phyloP scores from a whole-genome alignment of 2,888 invertebrate genomes.

The Drosophila kokeensis region DNA sequence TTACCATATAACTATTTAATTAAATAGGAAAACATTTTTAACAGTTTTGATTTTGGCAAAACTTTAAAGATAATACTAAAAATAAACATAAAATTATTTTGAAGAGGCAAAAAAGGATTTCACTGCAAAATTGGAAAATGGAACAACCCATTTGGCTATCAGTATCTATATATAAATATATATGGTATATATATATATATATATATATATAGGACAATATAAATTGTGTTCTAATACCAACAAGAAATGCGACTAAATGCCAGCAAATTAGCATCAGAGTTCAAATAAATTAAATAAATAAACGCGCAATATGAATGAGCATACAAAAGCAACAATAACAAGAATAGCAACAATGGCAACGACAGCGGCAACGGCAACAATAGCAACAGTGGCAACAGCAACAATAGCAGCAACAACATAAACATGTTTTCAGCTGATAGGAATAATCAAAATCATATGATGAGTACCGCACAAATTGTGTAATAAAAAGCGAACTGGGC shows the following conservation, averaged over 20 bases:
- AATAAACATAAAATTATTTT: background rate
- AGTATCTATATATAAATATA: background rate
- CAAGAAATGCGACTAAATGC: constrained; percentile 55
- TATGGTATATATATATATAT: background rate
- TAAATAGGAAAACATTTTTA: background rate
- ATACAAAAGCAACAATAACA: constrained; percentile 30
- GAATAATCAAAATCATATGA: constrained; percentile 65
- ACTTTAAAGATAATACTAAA: background rate
- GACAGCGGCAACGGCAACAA: constrained; percentile 15
- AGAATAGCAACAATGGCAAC: constrained; percentile 6
- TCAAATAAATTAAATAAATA: constrained; percentile 63
- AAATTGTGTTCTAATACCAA: constrained; percentile 55
- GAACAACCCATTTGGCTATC: background rate
- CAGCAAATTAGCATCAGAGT: constrained; percentile 68
- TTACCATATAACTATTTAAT: background rate
- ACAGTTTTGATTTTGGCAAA: background rate
- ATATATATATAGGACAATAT: background rate
- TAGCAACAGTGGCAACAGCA: constrained; percentile 19
- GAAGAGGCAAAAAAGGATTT: background rate
- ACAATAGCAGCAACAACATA: constrained; percentile 12
- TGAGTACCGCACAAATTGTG: constrained; percentile 42
- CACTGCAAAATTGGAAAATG: background rate
- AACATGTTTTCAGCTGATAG: constrained; percentile 48
- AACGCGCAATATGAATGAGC: constrained; percentile 54
- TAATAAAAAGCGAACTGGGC: constrained; percentile 38